A percentile compares a stretch with the other conserved stretches of the same genome.
phyloP scores from a whole-genome alignment of 2,888 invertebrate species.

The Automeris io region DNA sequence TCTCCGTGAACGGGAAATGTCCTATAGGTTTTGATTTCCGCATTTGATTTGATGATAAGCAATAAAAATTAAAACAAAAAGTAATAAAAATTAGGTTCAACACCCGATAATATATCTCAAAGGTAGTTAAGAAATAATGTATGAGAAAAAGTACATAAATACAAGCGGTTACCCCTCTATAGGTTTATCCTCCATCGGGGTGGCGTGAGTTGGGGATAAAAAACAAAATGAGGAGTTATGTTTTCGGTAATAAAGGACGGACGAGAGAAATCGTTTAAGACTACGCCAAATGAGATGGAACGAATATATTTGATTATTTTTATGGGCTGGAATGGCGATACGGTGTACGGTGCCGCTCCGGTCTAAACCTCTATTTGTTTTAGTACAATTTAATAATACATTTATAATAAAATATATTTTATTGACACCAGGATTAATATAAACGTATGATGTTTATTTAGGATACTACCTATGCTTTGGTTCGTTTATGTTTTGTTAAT shows the following conservation, averaged over 20 bases:
- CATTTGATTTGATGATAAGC: no score
- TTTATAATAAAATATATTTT: constrained; percentile 2
- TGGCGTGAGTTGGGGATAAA: constrained; percentile 71
- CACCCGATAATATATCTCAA: neutral
- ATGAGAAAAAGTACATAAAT: constrained; percentile 55
- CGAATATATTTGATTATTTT: constrained; percentile 77
- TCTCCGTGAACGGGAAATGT: no score
- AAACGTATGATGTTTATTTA: neutral
- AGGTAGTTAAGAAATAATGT: constrained; percentile 7
- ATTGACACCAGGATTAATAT: neutral
- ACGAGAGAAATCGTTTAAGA: constrained; percentile 78
- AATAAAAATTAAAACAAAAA: no score
- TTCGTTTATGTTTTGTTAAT: neutral
- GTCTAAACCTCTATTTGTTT: constrained; percentile 69
- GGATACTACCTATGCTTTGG: neutral
- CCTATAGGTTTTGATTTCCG: no score
- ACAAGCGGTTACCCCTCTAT: constrained; percentile 66
- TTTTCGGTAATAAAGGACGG: constrained; percentile 76
- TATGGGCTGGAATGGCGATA: constrained; percentile 72
- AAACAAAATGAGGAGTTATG: constrained; percentile 77
- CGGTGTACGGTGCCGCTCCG: constrained; percentile 46
- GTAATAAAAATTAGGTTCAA: no score
- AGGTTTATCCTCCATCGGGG: constrained; percentile 51
- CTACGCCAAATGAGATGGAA: constrained; percentile 75
- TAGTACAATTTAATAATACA: constrained; percentile 46